Evolutionary conservation across 2,113 vertebrate species (phyloP), one percentile per base, ranked within the genome.

Genomic region (Dipodomys stephensi): DNA sequence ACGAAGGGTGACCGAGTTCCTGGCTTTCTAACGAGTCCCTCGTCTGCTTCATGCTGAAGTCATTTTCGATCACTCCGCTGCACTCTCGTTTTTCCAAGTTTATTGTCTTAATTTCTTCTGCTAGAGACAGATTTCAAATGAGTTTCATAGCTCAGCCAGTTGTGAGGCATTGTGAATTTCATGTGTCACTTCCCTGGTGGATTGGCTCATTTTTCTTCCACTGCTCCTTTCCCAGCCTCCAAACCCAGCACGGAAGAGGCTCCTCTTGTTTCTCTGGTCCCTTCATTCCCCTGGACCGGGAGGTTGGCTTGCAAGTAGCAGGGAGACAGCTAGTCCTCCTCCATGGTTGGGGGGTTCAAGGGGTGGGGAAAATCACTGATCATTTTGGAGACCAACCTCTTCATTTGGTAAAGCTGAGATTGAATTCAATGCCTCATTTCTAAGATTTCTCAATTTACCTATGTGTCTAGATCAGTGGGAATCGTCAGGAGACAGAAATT

Each of bases 61-160:
- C 57, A 88, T 89, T 93, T 86, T 93, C 77, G 88, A 83, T 79
- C 86, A 91, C 83, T 90, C 60, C 46, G 76, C 6, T 92, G 76
- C 19, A 28, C 64, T 94, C 78, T 83, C 64, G 87, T 91, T 91
- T 39, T 83, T 60, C 91, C 72, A 65, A 94, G 95, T 94, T 86
- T 94, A 95, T 93, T 83, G 82, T 78, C 73, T n/a, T 84, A 80
- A 96, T 95, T 96, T 94, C 89, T 94, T 67, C n/a, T 81, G n/a
- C 60, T 80, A 73, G 92, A 60, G 80, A 82, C 18, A 65, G 68
- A 78, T 91, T 94, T 95, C 83, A 83, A 96, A 83, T 68, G 67
- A 94, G 19, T 88, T 86, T 88, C 88, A 46, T 74, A 89, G 81
- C 18, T 15, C 25, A 74, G 68, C 7, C 18, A 32, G 94, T 88